A percentile compares a stretch with the other conserved stretches of the same genome.
Conservation (phyloP, 2,888 invertebrate genomes). For the Cryptocephalus primarius region DNA sequence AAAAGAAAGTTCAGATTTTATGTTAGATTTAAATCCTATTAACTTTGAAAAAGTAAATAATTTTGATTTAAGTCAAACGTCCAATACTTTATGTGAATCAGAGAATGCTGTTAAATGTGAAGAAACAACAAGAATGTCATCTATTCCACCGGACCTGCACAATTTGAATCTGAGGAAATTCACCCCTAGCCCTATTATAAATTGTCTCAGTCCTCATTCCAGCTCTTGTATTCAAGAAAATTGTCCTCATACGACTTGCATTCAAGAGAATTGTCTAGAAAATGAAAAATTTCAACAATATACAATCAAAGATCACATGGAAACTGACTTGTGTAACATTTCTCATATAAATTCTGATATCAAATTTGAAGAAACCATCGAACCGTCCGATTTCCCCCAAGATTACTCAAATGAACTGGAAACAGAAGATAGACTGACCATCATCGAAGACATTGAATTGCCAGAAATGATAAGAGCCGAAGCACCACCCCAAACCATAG, state of each 20-base stretch:
- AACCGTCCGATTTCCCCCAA: not conserved
- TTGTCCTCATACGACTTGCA: no score
- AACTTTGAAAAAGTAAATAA: not conserved
- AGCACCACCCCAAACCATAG: not conserved
- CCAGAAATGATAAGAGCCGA: slow-evolving; percentile 3
- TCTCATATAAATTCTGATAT: not conserved
- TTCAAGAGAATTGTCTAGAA: not conserved
- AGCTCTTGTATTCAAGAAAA: slow-evolving; percentile 2
- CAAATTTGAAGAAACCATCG: not conserved
- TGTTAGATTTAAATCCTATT: not conserved
- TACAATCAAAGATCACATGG: not conserved
- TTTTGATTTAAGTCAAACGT: not conserved
- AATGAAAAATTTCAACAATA: slow-evolving; percentile 1
- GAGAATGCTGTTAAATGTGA: slow-evolving; percentile 14
- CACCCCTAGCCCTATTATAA: slow-evolving; percentile 9
- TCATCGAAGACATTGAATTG: slow-evolving; percentile 4
- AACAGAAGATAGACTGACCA: not conserved
- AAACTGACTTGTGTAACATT: not conserved
- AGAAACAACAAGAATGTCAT: slow-evolving; percentile 10
- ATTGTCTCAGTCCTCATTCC: slow-evolving; percentile 7
- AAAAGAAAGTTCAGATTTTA: slow-evolving; percentile 1
- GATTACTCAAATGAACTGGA: not conserved
- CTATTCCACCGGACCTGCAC: slow-evolving; percentile 7
- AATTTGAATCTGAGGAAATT: slow-evolving; percentile 9
- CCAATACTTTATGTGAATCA: not conserved